Percentiles rank a stretch among this genome's conserved stretches.
Conservation (phyloP, 2,113 vertebrate species). For the Sigmodon hispidus region DNA sequence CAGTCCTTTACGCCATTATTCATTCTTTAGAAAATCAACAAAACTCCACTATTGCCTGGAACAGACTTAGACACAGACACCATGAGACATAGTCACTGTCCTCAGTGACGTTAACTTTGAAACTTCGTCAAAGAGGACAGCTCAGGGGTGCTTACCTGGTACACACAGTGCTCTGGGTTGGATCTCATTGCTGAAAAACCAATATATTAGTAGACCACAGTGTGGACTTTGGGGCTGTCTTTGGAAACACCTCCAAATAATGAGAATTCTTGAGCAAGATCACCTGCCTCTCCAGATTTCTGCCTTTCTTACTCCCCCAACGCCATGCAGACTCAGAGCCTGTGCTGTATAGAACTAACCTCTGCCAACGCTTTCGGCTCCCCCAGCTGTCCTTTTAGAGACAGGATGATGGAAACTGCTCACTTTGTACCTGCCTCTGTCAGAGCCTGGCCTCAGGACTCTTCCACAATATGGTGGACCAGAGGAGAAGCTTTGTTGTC, state of each 20-base stretch:
- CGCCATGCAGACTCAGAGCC: background rate
- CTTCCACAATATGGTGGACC: background rate
- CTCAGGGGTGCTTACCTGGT: background rate
- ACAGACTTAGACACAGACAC: background rate
- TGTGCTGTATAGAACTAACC: no score
- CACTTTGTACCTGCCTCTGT: background rate
- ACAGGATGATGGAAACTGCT: fast-evolving
- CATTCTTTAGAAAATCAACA: background rate
- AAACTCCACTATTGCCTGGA: background rate
- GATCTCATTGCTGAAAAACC: background rate
- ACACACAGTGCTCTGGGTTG: background rate
- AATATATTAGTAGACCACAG: background rate
- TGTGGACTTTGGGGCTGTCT: background rate
- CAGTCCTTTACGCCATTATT: background rate
- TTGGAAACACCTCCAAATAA: background rate
- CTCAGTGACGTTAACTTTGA: background rate
- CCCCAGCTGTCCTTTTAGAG: background rate
- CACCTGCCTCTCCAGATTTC: background rate
- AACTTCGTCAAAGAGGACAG: background rate
- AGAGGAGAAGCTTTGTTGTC: background rate
- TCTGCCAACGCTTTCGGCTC: background rate
- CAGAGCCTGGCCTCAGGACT: background rate
- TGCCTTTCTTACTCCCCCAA: no score
- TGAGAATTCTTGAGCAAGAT: background rate
- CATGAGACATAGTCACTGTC: background rate